A percentile compares a stretch with the other conserved stretches of the same genome.
Evolutionary conservation across 2,797 vertebrate genomes (phyloP).

Genomic region (Limnodromus scolopaceus): DNA sequence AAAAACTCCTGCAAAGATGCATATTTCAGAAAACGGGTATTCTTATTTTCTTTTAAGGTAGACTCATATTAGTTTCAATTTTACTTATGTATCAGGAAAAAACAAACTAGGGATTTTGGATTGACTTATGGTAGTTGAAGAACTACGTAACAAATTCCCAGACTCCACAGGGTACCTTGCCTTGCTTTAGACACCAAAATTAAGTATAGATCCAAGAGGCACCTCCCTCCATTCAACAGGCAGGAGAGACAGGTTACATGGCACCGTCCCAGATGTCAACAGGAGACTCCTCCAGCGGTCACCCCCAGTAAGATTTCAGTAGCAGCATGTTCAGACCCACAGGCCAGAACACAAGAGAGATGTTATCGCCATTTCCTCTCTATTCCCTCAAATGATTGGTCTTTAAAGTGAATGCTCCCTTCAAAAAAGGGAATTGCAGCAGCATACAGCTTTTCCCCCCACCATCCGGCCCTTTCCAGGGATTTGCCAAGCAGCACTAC

Average conservation of each 20-base stretch:
- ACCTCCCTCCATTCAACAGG: fast-evolving
- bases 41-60: not conserved
- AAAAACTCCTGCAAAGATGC: not conserved
- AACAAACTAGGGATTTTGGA: not conserved
- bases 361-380: not conserved
- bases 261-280: fast-evolving
- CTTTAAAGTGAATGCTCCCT: not conserved
- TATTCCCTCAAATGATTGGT: not conserved
- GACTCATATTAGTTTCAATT: not conserved
- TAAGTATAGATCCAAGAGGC: not conserved
- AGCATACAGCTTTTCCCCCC: fast-evolving
- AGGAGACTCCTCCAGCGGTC: not conserved
- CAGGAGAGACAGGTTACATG: fast-evolving
- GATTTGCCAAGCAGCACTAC: fast-evolving
- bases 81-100: not conserved
- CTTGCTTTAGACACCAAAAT: not conserved
- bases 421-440: not conserved
- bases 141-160: not conserved
- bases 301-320: not conserved
- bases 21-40: not conserved
- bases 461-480: not conserved
- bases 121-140: not conserved
- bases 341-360: not conserved
- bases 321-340: not conserved
- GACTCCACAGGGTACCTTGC: not conserved